A percentile compares a stretch with the other conserved stretches of the same genome.
Evolutionary conservation across 2,797 vertebrate species (phyloP).

Genomic region (Picus viridis): DNA sequence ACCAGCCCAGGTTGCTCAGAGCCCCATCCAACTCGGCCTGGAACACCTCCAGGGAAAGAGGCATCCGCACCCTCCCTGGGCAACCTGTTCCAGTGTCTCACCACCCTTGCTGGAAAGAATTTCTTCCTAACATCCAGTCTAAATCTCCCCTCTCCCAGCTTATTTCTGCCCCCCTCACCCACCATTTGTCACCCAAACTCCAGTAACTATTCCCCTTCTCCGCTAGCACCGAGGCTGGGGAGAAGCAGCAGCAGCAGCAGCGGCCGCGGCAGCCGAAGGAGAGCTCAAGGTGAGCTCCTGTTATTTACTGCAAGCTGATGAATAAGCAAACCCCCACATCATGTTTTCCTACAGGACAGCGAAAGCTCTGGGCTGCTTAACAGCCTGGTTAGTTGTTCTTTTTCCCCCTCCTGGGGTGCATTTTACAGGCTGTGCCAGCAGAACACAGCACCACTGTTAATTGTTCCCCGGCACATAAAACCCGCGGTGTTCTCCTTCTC

Average conservation of each 20-base stretch:
- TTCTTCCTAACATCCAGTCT: too few species aligned
- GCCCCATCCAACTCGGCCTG: too few species aligned
- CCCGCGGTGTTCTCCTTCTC: not conserved
- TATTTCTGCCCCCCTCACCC: too few species aligned
- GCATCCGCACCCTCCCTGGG: too few species aligned
- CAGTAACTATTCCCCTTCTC: not conserved
- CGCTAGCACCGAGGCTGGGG: not conserved
- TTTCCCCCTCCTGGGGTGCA: constrained; percentile 4
- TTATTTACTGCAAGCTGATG: constrained; percentile 34
- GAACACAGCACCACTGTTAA: not conserved
- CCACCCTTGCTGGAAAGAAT: too few species aligned
- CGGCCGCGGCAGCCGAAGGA: constrained; percentile 30
- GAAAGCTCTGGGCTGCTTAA: constrained; percentile 8
- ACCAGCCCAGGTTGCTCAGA: too few species aligned
- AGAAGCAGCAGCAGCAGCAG: constrained; percentile 2
- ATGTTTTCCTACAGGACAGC: constrained; percentile 34
- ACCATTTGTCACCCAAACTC: not conserved
- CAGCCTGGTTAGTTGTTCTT: constrained; percentile 9
- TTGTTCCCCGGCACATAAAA: constrained; percentile 23
- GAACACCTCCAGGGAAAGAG: too few species aligned
- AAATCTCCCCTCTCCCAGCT: too few species aligned
- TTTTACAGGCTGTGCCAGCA: not conserved
- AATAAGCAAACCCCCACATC: constrained; percentile 1
- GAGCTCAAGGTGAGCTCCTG: constrained; percentile 26
- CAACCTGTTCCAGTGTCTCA: too few species aligned